Conservation (phyloP, 2,113 vertebrate species). For the Neolamprologus modestus region DNA sequence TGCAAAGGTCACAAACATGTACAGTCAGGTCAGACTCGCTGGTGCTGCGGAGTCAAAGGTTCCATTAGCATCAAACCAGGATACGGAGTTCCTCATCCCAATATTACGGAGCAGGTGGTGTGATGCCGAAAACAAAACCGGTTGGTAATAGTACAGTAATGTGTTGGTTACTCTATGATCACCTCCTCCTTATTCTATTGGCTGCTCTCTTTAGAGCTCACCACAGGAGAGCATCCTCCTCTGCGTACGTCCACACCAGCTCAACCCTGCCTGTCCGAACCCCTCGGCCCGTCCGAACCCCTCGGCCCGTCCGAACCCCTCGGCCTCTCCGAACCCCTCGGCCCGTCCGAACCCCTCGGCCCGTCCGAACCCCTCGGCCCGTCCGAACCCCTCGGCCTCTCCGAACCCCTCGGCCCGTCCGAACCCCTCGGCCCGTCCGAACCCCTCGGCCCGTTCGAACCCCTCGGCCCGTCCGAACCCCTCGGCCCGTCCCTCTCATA, state of each 20-base stretch:
- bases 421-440: rapidly evolving
- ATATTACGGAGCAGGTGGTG: background rate
- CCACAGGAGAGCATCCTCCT: background rate
- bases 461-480: rapidly evolving
- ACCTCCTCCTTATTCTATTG: background rate
- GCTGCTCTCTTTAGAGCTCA: background rate
- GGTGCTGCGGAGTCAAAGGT: background rate
- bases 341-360: rapidly evolving
- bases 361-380: rapidly evolving
- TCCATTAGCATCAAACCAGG: background rate
- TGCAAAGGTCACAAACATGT: slow-evolving; percentile 24
- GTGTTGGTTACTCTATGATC: background rate
- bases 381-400: rapidly evolving
- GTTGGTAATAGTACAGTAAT: background rate
- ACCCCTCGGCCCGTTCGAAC: rapidly evolving
- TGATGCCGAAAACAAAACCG: background rate
- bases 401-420: rapidly evolving
- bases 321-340: rapidly evolving
- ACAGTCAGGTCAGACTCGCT: rapidly evolving
- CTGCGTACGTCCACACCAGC: rapidly evolving
- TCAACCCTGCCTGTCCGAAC: rapidly evolving
- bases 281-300: rapidly evolving
- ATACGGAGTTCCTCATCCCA: background rate
- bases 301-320: rapidly evolving
- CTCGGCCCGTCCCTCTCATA: rapidly evolving